A percentile compares a stretch with the other conserved stretches of the same genome.
Evolutionary conservation across 2,888 invertebrate species (phyloP).

Genomic region (Acleris literana): DNA sequence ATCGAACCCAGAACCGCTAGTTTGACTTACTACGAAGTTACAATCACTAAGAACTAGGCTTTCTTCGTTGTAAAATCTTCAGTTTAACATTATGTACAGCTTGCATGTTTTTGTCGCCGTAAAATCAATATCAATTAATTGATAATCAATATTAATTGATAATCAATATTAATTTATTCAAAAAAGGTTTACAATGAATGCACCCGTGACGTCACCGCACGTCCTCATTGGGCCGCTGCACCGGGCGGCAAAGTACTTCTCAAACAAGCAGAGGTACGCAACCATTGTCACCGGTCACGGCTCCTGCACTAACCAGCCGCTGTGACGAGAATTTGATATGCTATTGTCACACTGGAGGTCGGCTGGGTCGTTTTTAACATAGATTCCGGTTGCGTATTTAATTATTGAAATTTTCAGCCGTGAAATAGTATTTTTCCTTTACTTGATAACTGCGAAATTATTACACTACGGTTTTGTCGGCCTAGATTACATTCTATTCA

Average conservation of each 20-base stretch:
- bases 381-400: constrained; percentile 31
- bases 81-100: no score
- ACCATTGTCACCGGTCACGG: constrained; percentile 41
- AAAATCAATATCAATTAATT: no score
- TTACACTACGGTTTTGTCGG: no score
- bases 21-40: no score
- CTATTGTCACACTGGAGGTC: constrained; percentile 39
- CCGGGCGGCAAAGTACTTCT: constrained; percentile 19
- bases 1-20: no score
- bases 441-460: constrained; percentile 14
- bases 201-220: constrained; percentile 22
- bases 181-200: constrained; percentile 39
- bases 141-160: no score
- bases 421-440: constrained; percentile 27
- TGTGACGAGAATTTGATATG: constrained; percentile 43
- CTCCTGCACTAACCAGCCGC: constrained; percentile 29
- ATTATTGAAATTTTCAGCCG: constrained; percentile 26
- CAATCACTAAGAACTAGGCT: no score
- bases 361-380: constrained; percentile 28
- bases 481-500: no score
- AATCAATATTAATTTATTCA: no score
- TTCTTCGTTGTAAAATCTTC: no score
- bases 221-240: constrained; percentile 35
- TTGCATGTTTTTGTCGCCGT: no score
- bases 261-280: constrained; percentile 34